phyloP scores from a whole-genome alignment of 2,113 vertebrate genomes.

The Clarias gariepinus region DNA sequence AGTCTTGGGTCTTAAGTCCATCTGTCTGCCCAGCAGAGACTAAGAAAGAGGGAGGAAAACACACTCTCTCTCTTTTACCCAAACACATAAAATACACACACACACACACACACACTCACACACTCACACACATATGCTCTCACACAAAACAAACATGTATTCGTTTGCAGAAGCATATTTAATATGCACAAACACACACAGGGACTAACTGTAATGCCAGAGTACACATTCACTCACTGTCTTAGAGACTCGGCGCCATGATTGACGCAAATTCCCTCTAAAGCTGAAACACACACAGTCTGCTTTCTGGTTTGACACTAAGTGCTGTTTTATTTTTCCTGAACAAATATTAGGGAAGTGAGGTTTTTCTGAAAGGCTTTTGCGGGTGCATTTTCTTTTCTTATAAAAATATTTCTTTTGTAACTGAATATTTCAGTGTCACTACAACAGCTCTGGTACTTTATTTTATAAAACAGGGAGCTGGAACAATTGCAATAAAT shows the following conservation, averaged over 20 bases:
- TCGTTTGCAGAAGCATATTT: background rate
- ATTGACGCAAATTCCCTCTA: background rate
- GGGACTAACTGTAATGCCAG: background rate
- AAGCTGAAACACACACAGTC: background rate
- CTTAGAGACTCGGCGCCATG: background rate
- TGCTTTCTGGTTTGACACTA: background rate
- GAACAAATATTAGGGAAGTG: background rate
- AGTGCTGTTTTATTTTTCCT: background rate
- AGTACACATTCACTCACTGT: background rate
- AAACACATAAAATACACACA: background rate
- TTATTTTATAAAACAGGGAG: background rate
- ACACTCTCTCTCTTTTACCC: background rate
- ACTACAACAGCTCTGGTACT: background rate
- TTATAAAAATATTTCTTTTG: too few relatives aligned
- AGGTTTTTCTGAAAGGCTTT: background rate
- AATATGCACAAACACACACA: slow-evolving; percentile 7
- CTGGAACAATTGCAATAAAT: background rate
- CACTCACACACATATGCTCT: background rate
- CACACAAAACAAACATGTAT: slow-evolving; percentile 33
- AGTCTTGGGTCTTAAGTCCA: slow-evolving; percentile 46
- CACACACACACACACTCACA: background rate
- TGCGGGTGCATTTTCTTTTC: background rate
- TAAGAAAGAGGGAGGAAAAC: background rate
- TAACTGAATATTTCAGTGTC: background rate
- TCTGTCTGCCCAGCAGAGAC: slow-evolving; percentile 47